Percentiles rank a stretch among this genome's conserved stretches.
These are phyloP conservation scores for Trichogramma pretiosum DNA, from an alignment of 1,140 invertebrate species.

Conservation along the genomic window DNA sequence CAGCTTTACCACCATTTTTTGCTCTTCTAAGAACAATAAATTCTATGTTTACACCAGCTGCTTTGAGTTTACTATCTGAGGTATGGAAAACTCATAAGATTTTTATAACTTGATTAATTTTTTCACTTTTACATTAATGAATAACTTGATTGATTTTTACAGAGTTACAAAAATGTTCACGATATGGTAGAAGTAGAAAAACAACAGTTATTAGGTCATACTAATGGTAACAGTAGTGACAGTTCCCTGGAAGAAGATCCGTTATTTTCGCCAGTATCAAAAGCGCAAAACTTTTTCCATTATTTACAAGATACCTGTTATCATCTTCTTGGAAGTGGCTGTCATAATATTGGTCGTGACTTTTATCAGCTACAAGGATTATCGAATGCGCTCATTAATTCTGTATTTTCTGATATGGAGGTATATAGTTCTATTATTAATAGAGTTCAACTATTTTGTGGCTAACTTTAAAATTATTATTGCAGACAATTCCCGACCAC, in stretches of 20 bases:
- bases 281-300: constrained; percentile 74
- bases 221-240: constrained; percentile 40
- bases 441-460: constrained; percentile 4
- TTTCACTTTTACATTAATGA: not conserved
- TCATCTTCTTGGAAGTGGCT: constrained; percentile 67
- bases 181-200: constrained; percentile 64
- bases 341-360: constrained; percentile 70
- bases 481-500: constrained; percentile 69
- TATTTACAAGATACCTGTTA: constrained; percentile 64
- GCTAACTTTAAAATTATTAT: constrained; percentile 11
- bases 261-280: constrained; percentile 53
- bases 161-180: constrained; percentile 60
- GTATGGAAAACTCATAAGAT: too few relatives aligned
- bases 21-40: constrained; percentile 68
- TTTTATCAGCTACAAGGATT: constrained; percentile 66
- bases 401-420: constrained; percentile 62
- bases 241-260: constrained; percentile 40
- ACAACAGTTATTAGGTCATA: constrained; percentile 55
- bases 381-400: constrained; percentile 51
- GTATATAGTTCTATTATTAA: constrained; percentile 31
- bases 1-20: constrained; percentile 68
- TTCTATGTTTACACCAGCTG: constrained; percentile 65
- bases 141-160: constrained; percentile 18
- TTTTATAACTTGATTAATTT: constrained; percentile 8
- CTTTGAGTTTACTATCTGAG: constrained; percentile 50